Evolutionary conservation across 2,888 invertebrate genomes (phyloP).

Genomic region (Sinelater perroti): DNA sequence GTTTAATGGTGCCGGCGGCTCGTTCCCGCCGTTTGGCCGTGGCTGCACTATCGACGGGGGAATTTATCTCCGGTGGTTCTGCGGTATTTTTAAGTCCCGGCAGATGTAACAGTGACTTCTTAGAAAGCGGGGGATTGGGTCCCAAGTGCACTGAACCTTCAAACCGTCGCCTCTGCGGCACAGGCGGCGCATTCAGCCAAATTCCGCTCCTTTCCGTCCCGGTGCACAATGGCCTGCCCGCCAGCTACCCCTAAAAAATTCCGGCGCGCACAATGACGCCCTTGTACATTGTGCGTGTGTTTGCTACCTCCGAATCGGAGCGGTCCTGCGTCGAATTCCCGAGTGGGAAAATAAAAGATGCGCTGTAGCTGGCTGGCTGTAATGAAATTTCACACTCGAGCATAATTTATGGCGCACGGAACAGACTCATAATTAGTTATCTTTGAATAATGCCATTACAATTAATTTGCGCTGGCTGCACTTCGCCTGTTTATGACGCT

Average conservation of each 20-base stretch:
- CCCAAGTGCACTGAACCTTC: constrained; percentile 45
- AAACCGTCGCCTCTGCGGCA: constrained; percentile 35
- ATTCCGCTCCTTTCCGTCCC: constrained; percentile 40
- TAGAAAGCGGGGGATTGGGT: constrained; percentile 43
- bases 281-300: not conserved
- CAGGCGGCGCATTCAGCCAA: constrained; percentile 42
- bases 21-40: constrained; percentile 20
- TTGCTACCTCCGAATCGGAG: constrained; percentile 11
- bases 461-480: too few species aligned
- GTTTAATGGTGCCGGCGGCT: constrained; percentile 32
- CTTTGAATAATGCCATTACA: too few species aligned
- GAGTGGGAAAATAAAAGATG: not conserved
- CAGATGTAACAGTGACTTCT: constrained; percentile 49
- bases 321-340: constrained; percentile 14
- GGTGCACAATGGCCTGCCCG: constrained; percentile 39
- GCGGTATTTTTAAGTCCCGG: constrained; percentile 41
- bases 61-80: constrained; percentile 40
- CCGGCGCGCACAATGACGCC: constrained; percentile 33
- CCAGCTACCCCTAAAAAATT: constrained; percentile 38
- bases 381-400: constrained; percentile 6
- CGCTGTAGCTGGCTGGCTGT: constrained; percentile 1
- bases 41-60: constrained; percentile 25
- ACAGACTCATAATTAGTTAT: too few species aligned
- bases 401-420: not conserved
- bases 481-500: too few species aligned